phyloP scores from a whole-genome alignment of 2,888 invertebrate species.

The Pachydiplax longipennis region DNA sequence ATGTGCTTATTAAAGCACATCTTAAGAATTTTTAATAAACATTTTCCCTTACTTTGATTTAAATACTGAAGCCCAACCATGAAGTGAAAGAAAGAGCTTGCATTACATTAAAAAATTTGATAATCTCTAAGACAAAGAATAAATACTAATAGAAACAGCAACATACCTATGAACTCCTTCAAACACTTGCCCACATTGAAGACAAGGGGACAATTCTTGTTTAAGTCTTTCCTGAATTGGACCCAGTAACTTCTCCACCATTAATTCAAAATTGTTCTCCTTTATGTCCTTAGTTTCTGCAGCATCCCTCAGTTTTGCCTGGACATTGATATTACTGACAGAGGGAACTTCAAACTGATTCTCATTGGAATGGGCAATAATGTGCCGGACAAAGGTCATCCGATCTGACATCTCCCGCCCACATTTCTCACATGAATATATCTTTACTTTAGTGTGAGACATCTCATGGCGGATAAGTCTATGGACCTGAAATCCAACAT shows the following conservation, averaged over 20 bases:
- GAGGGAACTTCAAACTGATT: neutral
- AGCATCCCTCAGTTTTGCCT: neutral
- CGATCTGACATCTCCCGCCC: constrained; percentile 25
- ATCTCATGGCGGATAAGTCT: constrained; percentile 29
- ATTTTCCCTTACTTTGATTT: too few species aligned
- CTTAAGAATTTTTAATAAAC: too few species aligned
- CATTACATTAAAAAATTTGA: too few species aligned
- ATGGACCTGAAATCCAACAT: neutral
- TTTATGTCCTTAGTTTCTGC: neutral
- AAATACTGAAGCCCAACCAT: too few species aligned
- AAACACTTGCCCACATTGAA: constrained; percentile 34
- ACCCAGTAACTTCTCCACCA: neutral
- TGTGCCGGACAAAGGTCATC: constrained; percentile 2
- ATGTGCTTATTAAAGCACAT: too few species aligned
- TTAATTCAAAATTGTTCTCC: neutral
- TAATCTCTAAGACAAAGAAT: too few species aligned
- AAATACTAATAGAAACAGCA: neutral
- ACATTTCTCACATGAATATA: constrained; percentile 24
- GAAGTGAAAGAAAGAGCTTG: too few species aligned
- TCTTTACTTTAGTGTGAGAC: constrained; percentile 27
- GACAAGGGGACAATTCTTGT: constrained; percentile 6
- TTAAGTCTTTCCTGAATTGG: constrained; percentile 2
- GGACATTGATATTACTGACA: neutral
- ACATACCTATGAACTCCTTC: constrained; percentile 20
- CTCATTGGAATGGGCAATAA: constrained; percentile 21